Percentiles rank a stretch among this genome's conserved stretches.
phyloP scores from a whole-genome alignment of 2,113 vertebrate species.

The Hyperoodon ampullatus region DNA sequence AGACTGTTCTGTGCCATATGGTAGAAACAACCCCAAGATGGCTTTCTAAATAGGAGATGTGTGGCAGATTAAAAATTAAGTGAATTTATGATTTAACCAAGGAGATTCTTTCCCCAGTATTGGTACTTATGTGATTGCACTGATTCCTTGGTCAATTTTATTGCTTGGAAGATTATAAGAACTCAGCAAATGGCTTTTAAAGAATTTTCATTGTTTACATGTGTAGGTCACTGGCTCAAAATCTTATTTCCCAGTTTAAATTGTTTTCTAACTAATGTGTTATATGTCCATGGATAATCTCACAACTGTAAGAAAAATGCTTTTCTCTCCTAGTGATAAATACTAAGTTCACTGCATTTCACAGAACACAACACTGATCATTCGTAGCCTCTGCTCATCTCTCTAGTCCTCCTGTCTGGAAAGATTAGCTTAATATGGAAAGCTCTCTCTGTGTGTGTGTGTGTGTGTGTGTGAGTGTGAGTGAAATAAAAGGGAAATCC shows the following conservation, averaged over 20 bases:
- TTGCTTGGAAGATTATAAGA: not conserved
- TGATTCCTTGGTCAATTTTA: not conserved
- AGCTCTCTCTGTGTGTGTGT: not conserved
- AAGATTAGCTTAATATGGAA: not conserved
- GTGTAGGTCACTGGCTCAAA: not conserved
- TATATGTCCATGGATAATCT: not conserved
- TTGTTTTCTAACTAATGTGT: not conserved
- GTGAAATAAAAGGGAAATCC: not conserved
- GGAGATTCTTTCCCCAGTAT: not conserved
- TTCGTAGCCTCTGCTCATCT: not conserved
- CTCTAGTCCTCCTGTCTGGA: not conserved
- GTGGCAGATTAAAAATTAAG: not conserved
- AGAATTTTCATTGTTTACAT: not conserved
- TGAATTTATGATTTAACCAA: not conserved
- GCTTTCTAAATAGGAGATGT: not conserved
- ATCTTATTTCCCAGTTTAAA: not conserved
- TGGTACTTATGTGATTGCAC: not conserved
- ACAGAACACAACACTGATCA: not conserved
- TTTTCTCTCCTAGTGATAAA: not conserved
- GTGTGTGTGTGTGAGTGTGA: not conserved
- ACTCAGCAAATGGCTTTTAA: not conserved
- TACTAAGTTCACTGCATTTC: conserved; percentile 1
- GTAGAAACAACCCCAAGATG: not conserved
- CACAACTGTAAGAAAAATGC: not conserved
- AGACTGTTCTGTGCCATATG: accelerated